Evolutionary conservation across 1,140 invertebrate genomes (phyloP), one percentile per base, ranked within the genome.

Genomic region (Nephotettix cincticeps): DNA sequence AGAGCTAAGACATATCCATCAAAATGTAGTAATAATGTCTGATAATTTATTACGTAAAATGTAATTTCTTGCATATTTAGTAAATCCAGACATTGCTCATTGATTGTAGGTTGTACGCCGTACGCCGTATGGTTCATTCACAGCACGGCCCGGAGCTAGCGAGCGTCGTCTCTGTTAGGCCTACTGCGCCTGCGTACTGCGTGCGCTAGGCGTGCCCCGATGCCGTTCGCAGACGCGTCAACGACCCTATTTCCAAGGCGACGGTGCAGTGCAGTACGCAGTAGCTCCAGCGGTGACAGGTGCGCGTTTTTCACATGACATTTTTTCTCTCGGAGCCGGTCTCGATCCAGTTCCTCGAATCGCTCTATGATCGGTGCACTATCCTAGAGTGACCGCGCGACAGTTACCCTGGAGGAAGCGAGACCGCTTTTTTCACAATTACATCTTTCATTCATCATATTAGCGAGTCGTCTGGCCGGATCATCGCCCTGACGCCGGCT

Each of bases 401-500:
- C 9, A n/a, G n/a, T 9, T 43, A n/a, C n/a, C n/a, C 40, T 43
- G 40, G 40, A 11, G 40, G 40, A 43, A 43, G 9, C 40, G 40
- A 6, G 6, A 19, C 47, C 11, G 19, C 13, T 54, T 54, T 54
- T 54, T 54, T 11, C 47, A 54, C 47, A 54, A 54, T 54, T 54
- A 54, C 23, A 54, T 54, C 47, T 54, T 54, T 54, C 47, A 54
- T 54, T 54, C 47, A 54, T 54, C 47, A 54, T 54, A 54, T 54
- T 54, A 54, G 13, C 47, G 23, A 54, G 47, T 54, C 47, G 21
- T 11, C 21, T 54, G 47, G 47, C 19, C 47, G 47, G 47, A 54
- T 54, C 47, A 54, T 54, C 47, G 47, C 47, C 47, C 47, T 19
- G 47, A 6, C 21, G 47, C 6, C 40, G 9, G 13, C 47, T 54